These are phyloP conservation scores for Rhizomys pruinosus DNA, from an alignment of 2,113 vertebrate genomes.

Conservation along the genomic window DNA sequence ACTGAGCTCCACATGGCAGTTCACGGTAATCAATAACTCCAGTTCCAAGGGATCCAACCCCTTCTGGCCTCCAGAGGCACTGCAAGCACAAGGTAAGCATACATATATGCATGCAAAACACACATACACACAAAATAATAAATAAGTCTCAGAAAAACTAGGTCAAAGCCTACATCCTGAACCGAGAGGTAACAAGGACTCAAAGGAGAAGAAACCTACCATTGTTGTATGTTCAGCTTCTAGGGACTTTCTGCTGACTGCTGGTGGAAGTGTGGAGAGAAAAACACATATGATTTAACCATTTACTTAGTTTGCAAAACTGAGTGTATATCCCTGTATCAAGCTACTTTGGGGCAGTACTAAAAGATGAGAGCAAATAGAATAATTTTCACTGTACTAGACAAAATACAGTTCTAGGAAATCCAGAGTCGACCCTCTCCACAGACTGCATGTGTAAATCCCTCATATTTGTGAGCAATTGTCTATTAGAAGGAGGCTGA, in stretches of 20 bases:
- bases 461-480: background rate
- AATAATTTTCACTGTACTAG: background rate
- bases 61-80: no score
- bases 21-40: no score
- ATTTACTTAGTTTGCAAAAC: background rate
- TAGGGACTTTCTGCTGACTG: background rate
- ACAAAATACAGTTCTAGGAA: background rate
- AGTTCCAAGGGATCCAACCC: no score
- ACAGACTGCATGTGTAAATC: background rate
- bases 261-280: background rate
- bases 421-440: background rate
- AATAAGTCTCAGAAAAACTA: constrained; percentile 23
- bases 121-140: no score
- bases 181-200: constrained; percentile 31
- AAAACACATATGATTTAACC: background rate
- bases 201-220: constrained; percentile 3
- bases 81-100: no score
- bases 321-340: background rate
- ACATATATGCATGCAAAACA: no score
- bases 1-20: no score
- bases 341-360: background rate
- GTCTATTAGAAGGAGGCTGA: background rate
- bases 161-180: constrained; percentile 55
- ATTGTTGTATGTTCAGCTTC: constrained; percentile 8
- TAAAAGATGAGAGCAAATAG: background rate